phyloP scores from a whole-genome alignment of 2,888 invertebrate species.

The Neoscelio sp. region DNA sequence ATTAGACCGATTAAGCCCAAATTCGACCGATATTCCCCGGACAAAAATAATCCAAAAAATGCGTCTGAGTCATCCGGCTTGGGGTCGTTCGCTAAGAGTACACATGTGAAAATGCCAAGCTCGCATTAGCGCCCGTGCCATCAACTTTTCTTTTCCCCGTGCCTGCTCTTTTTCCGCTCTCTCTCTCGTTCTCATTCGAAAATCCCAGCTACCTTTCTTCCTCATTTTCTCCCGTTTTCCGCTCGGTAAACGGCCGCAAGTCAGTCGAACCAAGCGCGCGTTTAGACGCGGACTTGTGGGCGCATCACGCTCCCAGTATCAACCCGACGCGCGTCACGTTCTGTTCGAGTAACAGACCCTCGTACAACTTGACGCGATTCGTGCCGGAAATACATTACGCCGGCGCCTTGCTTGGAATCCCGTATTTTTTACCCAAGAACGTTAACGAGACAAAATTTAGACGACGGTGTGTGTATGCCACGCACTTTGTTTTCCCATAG shows the following conservation, averaged over 20 bases:
- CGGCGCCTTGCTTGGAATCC: neutral
- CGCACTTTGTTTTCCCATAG: too few relatives aligned
- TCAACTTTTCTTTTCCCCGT: slow-evolving; percentile 35
- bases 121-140: slow-evolving; percentile 35
- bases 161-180: slow-evolving; percentile 1
- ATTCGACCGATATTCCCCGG: slow-evolving; percentile 6
- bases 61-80: slow-evolving; percentile 1
- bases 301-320: slow-evolving; percentile 40
- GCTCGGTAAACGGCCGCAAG: slow-evolving; percentile 55
- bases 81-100: slow-evolving; percentile 4
- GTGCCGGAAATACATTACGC: slow-evolving; percentile 4
- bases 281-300: slow-evolving; percentile 34
- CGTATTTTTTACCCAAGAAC: too few relatives aligned
- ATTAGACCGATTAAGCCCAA: slow-evolving; percentile 8
- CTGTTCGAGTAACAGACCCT: slow-evolving; percentile 2
- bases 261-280: slow-evolving; percentile 46
- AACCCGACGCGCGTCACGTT: slow-evolving; percentile 30
- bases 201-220: too few relatives aligned
- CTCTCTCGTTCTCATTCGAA: neutral
- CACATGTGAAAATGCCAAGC: slow-evolving; percentile 17
- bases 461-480: too few relatives aligned
- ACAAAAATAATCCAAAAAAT: slow-evolving; percentile 16
- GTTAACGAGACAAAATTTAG: too few relatives aligned
- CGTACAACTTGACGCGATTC: neutral
- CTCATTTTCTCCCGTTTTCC: slow-evolving; percentile 28